Percentiles rank a stretch among this genome's conserved stretches.
Conservation (phyloP, 2,888 invertebrate species). For the Polymixis flavicincta region DNA sequence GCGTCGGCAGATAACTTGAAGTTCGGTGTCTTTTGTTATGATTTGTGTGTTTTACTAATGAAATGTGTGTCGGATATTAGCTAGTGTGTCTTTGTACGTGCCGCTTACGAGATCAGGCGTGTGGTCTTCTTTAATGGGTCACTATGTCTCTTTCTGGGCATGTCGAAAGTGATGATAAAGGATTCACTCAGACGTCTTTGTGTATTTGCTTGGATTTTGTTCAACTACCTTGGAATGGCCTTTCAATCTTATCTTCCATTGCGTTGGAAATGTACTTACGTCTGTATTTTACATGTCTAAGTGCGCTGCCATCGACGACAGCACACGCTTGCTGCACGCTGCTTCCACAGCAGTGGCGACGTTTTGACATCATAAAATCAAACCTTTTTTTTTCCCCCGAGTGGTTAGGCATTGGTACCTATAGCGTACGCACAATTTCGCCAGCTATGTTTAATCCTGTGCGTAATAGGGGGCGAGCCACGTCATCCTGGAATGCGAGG, state of each 20-base stretch:
- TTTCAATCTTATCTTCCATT: conserved; percentile 1
- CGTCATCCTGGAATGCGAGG: too few relatives aligned
- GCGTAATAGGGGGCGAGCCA: too few relatives aligned
- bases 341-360: too few relatives aligned
- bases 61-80: conserved; percentile 49
- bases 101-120: conserved; percentile 12
- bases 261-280: not conserved
- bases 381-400: too few relatives aligned
- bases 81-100: conserved; percentile 18
- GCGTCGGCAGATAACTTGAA: conserved; percentile 61
- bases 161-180: conserved; percentile 19
- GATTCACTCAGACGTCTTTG: not conserved
- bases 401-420: too few relatives aligned
- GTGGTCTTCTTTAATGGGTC: conserved; percentile 31
- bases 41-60: conserved; percentile 61
- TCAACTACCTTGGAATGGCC: not conserved
- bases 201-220: not conserved
- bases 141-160: conserved; percentile 5
- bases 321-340: too few relatives aligned
- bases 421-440: too few relatives aligned
- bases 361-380: too few relatives aligned
- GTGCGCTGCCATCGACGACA: too few relatives aligned
- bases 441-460: too few relatives aligned
- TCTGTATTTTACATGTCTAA: not conserved
- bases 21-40: conserved; percentile 56